Base-by-base conservation (phyloP, 2,113 vertebrate genomes). In the Neodontobutis hainanensis region DNA sequence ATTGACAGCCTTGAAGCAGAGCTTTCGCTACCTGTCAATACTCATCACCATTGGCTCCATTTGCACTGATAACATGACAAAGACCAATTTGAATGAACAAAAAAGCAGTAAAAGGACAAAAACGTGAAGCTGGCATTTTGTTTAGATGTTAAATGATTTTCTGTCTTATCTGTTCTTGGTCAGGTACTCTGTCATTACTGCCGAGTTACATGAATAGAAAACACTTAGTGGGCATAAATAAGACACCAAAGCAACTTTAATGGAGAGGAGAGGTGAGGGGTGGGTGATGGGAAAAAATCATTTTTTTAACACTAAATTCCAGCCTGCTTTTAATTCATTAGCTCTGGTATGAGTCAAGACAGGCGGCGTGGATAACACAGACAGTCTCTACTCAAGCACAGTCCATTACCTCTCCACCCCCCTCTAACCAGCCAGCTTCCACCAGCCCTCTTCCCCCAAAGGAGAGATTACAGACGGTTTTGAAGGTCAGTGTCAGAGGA, bases 401-500 rank as follows among this genome's bases (percentile, higher is more conserved):
- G 64, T 70, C 43, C 52, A 68, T 58, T 63, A 52, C 56, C 53
- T 48, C 65, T 68, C 53, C 56, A 64, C 12, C 67, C 56, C 59
- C 59, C 51, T 48, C 19, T 5, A 11, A 75, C 27, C 58, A 81
- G 52, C 27, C 58, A 81, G 52, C 53, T 61, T 53, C 38, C 50
- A 65, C 70, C 70, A 49, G 45, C 56, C 52, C 68, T 44, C 27
- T 57, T 34, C 61, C 70, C 69, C 76, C 73, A 78, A 61, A 80
- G 83, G 83, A 89, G 75, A 82, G 75, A 81, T 87, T 88, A 80
- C 82, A 72, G 77, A 16, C 14, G 16, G 73, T 81, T 86, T 70
- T 85, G 73, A 87, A 85, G 81, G 84, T 90, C 87, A 84, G 66
- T 69, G 63, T 75, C 69, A 77, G 52, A 69, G 62, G 64, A 86